Evolutionary conservation across 2,888 invertebrate species (phyloP).

Genomic region (Drosophila basisetae): DNA sequence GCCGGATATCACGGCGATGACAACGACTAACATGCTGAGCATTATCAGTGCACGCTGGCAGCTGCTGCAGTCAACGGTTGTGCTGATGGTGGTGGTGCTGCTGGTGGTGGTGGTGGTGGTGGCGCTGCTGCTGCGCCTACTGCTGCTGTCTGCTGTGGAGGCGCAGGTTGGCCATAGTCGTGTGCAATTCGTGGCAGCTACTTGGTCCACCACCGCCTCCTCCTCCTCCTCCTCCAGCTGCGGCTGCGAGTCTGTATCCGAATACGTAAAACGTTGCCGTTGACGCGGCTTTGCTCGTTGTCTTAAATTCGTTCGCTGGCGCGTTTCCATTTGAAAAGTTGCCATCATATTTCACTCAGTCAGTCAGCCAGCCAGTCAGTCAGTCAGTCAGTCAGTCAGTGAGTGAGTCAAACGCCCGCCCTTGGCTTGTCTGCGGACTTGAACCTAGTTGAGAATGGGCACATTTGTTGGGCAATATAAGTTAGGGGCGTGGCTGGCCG

Average conservation of each 20-base stretch:
- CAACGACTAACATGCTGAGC: constrained; percentile 82
- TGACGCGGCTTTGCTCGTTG: constrained; percentile 54
- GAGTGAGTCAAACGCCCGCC: constrained; percentile 5
- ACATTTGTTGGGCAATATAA: constrained; percentile 48
- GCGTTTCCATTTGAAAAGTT: constrained; percentile 81
- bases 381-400: constrained; percentile 23
- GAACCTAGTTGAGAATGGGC: constrained; percentile 46
- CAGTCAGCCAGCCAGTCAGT: neutral
- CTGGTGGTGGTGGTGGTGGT: neutral
- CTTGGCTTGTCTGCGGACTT: constrained; percentile 20
- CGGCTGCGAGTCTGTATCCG: constrained; percentile 2
- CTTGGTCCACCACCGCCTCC: constrained; percentile 3
- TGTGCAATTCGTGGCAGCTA: constrained; percentile 49
- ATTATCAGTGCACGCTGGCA: constrained; percentile 71
- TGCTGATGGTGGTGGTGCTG: constrained; percentile 7
- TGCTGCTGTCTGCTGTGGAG: constrained; percentile 22
- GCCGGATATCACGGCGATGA: constrained; percentile 82
- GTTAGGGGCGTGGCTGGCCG: constrained; percentile 69
- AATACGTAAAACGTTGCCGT: constrained; percentile 34
- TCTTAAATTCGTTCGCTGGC: constrained; percentile 78
- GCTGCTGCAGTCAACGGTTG: constrained; percentile 44
- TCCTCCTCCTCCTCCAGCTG: neutral
- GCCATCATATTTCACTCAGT: constrained; percentile 80
- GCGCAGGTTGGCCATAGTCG: constrained; percentile 57
- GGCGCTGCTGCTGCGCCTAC: neutral